These are phyloP conservation scores for Drosophila malerkotliana DNA, from an alignment of 1,140 invertebrate species.

Conservation along the genomic window DNA sequence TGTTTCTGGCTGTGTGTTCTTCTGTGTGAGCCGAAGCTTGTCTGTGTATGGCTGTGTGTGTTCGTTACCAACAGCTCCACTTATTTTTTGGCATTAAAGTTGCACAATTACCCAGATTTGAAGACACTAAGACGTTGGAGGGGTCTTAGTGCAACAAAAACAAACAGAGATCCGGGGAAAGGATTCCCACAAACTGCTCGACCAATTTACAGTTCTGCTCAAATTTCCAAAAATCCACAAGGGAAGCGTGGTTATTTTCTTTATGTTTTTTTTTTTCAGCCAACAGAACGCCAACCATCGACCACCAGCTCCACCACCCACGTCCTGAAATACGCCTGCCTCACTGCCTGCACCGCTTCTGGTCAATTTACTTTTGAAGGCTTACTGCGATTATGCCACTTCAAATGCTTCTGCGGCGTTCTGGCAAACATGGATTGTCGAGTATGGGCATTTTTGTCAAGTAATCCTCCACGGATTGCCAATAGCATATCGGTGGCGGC, in stretches of 20 bases:
- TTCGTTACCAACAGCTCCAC: slow-evolving; percentile 52
- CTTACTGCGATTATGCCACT: slow-evolving; percentile 5
- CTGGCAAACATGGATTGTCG: not conserved
- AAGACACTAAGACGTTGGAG: slow-evolving; percentile 51
- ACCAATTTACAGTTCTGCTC: slow-evolving; percentile 69
- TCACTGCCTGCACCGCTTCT: slow-evolving; percentile 18
- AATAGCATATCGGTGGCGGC: not conserved
- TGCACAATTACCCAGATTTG: slow-evolving; percentile 76
- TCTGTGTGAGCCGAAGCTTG: slow-evolving; percentile 16
- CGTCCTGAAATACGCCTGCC: not conserved
- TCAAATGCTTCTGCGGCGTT: slow-evolving; percentile 1
- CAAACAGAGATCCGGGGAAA: not conserved
- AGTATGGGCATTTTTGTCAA: not conserved
- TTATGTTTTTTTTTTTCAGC: not conserved
- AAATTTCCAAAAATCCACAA: slow-evolving; percentile 36
- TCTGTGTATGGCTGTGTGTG: slow-evolving; percentile 12
- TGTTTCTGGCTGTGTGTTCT: slow-evolving; percentile 13
- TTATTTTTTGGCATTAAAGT: slow-evolving; percentile 75
- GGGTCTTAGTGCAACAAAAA: not conserved
- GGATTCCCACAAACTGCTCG: slow-evolving; percentile 31
- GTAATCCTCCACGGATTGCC: not conserved
- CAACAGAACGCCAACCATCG: not conserved
- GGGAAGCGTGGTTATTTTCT: not conserved
- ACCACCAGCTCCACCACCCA: slow-evolving; percentile 3
- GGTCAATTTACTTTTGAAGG: slow-evolving; percentile 60